phyloP scores from a whole-genome alignment of 2,797 vertebrate species.

The Trachops cirrhosus region DNA sequence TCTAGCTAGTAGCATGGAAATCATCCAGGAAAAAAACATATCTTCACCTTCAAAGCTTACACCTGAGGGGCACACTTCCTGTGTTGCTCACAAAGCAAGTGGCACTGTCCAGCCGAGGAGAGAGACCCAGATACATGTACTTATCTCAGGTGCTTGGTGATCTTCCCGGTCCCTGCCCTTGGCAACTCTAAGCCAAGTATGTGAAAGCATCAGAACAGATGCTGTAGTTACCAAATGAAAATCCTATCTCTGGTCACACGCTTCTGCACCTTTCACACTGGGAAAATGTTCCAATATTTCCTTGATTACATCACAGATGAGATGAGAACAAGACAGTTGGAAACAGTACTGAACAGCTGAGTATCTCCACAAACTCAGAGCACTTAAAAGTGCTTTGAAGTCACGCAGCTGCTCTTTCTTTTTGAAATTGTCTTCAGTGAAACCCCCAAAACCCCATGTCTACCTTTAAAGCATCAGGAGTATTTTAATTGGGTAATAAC shows the following conservation, averaged over 20 bases:
- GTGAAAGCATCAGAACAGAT: not conserved
- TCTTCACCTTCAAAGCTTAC: not conserved
- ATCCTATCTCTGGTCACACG: not conserved
- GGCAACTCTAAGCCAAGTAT: not conserved
- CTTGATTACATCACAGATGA: conserved; percentile 38
- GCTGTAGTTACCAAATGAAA: not conserved
- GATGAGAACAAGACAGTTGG: conserved; percentile 52
- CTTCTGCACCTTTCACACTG: not conserved
- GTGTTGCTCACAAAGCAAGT: not conserved
- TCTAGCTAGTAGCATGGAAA: not conserved
- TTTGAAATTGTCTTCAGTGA: conserved; percentile 75
- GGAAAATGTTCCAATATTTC: not conserved
- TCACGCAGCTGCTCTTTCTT: conserved; percentile 72
- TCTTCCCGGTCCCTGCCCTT: not conserved
- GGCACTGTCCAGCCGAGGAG: not conserved
- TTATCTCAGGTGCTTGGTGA: not conserved
- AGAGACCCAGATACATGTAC: not conserved
- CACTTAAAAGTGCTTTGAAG: conserved; percentile 78
- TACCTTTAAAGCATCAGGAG: conserved; percentile 72
- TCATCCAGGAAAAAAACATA: not conserved
- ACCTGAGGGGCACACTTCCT: not conserved
- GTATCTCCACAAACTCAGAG: conserved; percentile 55
- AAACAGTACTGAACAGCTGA: conserved; percentile 67
- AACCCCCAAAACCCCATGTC: conserved; percentile 36
- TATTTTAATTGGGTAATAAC: conserved; percentile 71